Evolutionary conservation across 2,797 vertebrate genomes (phyloP), one percentile per base, ranked within the genome.

Genomic region (Sphenodon punctatus): DNA sequence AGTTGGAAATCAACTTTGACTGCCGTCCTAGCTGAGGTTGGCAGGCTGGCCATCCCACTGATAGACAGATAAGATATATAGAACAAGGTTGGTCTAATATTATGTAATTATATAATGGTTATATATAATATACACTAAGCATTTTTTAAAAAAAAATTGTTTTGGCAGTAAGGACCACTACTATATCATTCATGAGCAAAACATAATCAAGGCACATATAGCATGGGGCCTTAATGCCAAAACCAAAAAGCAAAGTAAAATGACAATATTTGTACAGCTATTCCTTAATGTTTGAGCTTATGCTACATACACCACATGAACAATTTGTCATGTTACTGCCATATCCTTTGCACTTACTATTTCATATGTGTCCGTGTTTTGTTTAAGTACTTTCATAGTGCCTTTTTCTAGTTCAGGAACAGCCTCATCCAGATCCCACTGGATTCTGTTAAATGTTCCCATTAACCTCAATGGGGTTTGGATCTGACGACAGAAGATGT

Each of bases 291-390:
- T 43, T 19, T 27, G 15, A 64, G 36, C 74, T 30, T 22, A 61
- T 53, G 25, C 9, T 15, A 27, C 39, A 20, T 22, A 38, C 42
- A 17, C 34, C 45, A 1, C 9, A 5, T 51, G 10, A 34, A 55
- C 81, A 59, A 43, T 48, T 43, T 12, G 8, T 61, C 14, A 9
- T 4, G 16, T 11, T 32, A 67, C 53, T 73, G 36, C 82, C 13
- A 60, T 34, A 45, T 49, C 68, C 46, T 20, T 10, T 16, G 5
- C 5, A 5, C 34, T 15, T 23, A 11, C 20, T 67, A 41, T 56
- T 75, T 76, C 38, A 17, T 70, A 55, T 58, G 36, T 45, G 75
- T 68, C 55, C 70, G 15, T 53, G 32, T 45, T 82, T 90, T 74
- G 38, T 84, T 82, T 88, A 82, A n/a, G n/a, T n/a, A n/a, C n/a